Evolutionary conservation across 2,113 vertebrate species (phyloP).

Genomic region (Oreochromis niloticus): DNA sequence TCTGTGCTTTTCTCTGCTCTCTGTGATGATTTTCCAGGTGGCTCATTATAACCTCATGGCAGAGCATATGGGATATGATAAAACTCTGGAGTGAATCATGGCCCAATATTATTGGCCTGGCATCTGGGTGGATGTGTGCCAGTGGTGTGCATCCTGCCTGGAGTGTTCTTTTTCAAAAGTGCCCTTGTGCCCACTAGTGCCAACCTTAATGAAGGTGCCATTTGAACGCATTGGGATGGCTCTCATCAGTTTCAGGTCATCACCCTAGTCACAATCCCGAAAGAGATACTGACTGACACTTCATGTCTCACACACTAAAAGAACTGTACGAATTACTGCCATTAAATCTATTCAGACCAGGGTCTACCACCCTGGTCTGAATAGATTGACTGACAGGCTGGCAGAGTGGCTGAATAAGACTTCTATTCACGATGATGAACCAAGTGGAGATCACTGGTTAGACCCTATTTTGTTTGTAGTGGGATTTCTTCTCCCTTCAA

Average conservation of each 20-base stretch:
- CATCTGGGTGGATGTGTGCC: background rate
- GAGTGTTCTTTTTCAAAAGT: background rate
- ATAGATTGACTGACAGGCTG: background rate
- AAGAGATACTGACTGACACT: background rate
- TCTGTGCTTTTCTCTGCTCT: background rate
- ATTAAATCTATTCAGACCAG: background rate
- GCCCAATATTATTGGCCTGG: background rate
- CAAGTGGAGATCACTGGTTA: background rate
- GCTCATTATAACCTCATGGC: background rate
- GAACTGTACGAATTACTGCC: background rate
- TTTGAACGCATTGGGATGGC: background rate
- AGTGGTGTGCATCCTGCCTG: background rate
- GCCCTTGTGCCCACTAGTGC: background rate
- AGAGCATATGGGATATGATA: background rate
- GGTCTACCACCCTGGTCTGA: background rate
- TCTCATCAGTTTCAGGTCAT: background rate
- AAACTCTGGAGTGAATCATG: background rate
- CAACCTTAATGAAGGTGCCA: background rate
- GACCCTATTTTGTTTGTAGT: background rate
- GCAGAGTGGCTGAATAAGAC: background rate
- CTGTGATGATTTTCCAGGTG: background rate
- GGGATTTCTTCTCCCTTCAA: background rate
- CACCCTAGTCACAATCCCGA: too few species aligned
- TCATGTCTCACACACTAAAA: background rate
- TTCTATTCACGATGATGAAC: background rate